Evolutionary conservation across 1,140 invertebrate genomes (phyloP), one percentile per base, ranked within the genome.

Genomic region (Caenorhabditis brenneri): DNA sequence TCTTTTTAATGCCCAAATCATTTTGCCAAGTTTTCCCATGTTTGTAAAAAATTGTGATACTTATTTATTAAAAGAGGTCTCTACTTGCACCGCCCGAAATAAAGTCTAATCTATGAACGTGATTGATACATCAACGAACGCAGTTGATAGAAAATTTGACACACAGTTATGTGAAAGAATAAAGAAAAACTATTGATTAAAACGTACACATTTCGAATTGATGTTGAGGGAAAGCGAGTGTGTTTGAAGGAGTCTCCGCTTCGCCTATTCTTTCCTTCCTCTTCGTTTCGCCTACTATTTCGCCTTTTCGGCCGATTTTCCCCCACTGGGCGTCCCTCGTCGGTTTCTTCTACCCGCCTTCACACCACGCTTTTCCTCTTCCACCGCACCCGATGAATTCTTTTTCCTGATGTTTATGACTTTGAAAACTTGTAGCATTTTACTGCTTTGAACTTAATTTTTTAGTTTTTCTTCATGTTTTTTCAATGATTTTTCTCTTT

Each of bases 41-140:
- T 53, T 80, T 80, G 48, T 53, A 80, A 36, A 80, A n/a, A 80
- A 80, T 53, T 80, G 51, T 80, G 27, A 53, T 80, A 36, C 22
- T 27, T 51, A 53, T 53, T 80, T 80, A 78, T 39, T 27, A 19
- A 15, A 51, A n/a, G n/a, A n/a, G n/a, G n/a, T n/a, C n/a, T n/a
- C n/a, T n/a, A 55, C 27, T 55, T 55, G 19, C n/a, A 6, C 53
- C 27, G 5, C 27, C 27, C n/a, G 7, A 22, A 42, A 42, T 42
- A 42, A 42, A 42, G 5, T 42, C 12, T 12, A 51, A 51, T 19
- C 15, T n/a, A 51, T 16, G 6, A 51, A n/a, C n/a, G 15, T 51
- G n/a, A 51, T 51, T 19, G 49, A 51, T 51, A n/a, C 49, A n/a
- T 55, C 10, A 55, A 6, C 9, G 22, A 55, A 55, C 19, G 24